Evolutionary conservation across 2,797 vertebrate genomes (phyloP).

Genomic region (Leuciscus waleckii): DNA sequence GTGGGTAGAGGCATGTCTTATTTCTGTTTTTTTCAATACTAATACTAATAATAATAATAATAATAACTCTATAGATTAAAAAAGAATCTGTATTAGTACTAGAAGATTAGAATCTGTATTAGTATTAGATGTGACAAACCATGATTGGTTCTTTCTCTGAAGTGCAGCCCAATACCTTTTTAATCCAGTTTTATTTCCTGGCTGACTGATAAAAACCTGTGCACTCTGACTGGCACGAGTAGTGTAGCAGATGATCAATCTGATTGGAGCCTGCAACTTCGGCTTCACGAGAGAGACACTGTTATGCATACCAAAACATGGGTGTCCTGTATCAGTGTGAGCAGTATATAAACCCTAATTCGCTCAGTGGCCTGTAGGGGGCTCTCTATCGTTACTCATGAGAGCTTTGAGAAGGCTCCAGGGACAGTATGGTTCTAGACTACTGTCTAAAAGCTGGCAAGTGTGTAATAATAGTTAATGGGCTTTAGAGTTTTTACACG

Average conservation of each 20-base stretch:
- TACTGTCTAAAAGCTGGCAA: constrained; percentile 29
- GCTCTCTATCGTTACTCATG: constrained; percentile 27
- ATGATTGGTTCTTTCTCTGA: neutral
- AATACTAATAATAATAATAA: too few species aligned
- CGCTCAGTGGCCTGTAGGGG: constrained; percentile 21
- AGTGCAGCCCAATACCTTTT: neutral
- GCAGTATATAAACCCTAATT: neutral
- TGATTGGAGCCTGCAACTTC: constrained; percentile 27
- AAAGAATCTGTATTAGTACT: too few species aligned
- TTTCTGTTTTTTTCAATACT: too few species aligned
- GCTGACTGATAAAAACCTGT: neutral
- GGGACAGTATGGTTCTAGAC: neutral
- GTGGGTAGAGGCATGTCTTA: too few species aligned
- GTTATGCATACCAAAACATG: constrained; percentile 14
- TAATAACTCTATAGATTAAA: too few species aligned
- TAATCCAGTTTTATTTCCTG: neutral
- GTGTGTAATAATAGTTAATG: constrained; percentile 43
- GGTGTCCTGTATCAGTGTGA: neutral
- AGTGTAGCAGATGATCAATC: neutral
- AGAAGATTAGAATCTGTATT: too few species aligned
- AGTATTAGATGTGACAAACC: neutral
- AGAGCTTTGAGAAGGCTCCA: constrained; percentile 18
- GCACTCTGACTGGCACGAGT: neutral
- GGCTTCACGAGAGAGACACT: neutral
- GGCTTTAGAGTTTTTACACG: constrained; percentile 26